Base-by-base conservation (phyloP, 2,113 vertebrate species). In the Hymenochirus boettgeri region DNA sequence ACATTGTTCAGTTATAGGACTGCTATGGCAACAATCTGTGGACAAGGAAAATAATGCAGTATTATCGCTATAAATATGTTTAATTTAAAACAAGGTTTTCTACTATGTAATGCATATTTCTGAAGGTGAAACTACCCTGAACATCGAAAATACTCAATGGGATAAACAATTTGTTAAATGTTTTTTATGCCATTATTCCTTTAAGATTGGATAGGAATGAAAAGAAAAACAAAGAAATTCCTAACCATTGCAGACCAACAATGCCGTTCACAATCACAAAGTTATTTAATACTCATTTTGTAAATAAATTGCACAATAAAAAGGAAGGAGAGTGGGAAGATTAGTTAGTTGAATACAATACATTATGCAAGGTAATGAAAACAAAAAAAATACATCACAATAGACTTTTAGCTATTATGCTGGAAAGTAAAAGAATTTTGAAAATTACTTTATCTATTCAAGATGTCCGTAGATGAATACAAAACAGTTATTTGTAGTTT, bases 381-480 rank as follows among this genome's bases (percentile, higher is more conserved):
- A 56, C 31, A 23, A 26, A 64, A 46, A 42, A 51, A 42, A 39
- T 17, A 29, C 21, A 61, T 24, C 50, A 23, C 54, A 57, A 66
- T 51, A 25, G 13, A 51, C n/a, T 18, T 37, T 23, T 29, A 54
- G 17, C 55, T 27, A 47, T 31, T 59, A 56, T 31, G 59, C 27
- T 51, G 50, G 19, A 61, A 50, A 57, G 39, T 24, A 42, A n/a
- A 10, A 25, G 22, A 58, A 15, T n/a, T 62, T 52, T 19, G 39
- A 39, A 58, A 50, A 71, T 54, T n/a, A 35, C 29, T 69, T 51
- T 57, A 69, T 60, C n/a, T 15, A 62, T 61, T 70, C 52, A 54
- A 19, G 23, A 57, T 56, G 23, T 55, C 50, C 26, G 17, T 15
- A 15, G 18, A 59, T 60, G 52, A 65, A 61, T 64, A 47, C 48